A percentile compares a stretch with the other conserved stretches of the same genome.
These are phyloP conservation scores for Anguilla megastoma DNA, from an alignment of 2,797 vertebrate species.

Conservation along the genomic window DNA sequence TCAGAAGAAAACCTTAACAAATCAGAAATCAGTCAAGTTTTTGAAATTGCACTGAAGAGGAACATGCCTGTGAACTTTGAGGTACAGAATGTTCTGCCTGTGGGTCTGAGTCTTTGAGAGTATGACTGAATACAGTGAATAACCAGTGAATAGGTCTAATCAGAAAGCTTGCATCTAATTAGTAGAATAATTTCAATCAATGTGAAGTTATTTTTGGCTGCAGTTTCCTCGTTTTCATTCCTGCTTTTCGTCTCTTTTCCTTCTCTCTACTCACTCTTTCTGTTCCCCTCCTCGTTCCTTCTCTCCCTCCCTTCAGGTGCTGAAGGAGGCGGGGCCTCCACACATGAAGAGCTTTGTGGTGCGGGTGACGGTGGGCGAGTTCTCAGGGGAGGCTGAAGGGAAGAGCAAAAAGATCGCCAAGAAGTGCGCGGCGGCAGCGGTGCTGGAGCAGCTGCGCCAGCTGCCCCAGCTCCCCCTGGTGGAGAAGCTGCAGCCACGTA, in stretches of 20 bases:
- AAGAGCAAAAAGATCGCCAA: slow-evolving; percentile 99
- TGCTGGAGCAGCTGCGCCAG: slow-evolving; percentile 86
- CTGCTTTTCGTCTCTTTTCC: background rate
- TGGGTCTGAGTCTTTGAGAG: background rate
- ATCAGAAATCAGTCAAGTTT: slow-evolving; percentile 99
- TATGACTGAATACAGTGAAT: background rate
- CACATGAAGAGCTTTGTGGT: slow-evolving; percentile 98
- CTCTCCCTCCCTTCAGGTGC: slow-evolving; percentile 74
- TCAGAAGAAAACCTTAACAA: slow-evolving; percentile 98
- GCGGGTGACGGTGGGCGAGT: slow-evolving; percentile 89
- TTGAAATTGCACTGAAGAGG: slow-evolving; percentile 98
- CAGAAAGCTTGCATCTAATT: background rate
- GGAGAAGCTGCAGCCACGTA: slow-evolving; percentile 92
- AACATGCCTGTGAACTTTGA: slow-evolving; percentile 98
- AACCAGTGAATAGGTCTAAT: background rate
- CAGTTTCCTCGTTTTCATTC: background rate
- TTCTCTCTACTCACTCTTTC: background rate
- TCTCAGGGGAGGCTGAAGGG: slow-evolving; percentile 91
- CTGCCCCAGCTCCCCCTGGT: slow-evolving; percentile 78
- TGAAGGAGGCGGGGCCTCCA: slow-evolving; percentile 93
- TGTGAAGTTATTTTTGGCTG: background rate
- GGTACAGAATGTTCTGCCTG: slow-evolving; percentile 69
- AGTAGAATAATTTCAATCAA: background rate
- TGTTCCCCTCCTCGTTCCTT: background rate
- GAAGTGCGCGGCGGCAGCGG: slow-evolving; percentile 93